These are phyloP conservation scores for Drosophila mimetica DNA, from an alignment of 2,888 invertebrate species.

Conservation along the genomic window DNA sequence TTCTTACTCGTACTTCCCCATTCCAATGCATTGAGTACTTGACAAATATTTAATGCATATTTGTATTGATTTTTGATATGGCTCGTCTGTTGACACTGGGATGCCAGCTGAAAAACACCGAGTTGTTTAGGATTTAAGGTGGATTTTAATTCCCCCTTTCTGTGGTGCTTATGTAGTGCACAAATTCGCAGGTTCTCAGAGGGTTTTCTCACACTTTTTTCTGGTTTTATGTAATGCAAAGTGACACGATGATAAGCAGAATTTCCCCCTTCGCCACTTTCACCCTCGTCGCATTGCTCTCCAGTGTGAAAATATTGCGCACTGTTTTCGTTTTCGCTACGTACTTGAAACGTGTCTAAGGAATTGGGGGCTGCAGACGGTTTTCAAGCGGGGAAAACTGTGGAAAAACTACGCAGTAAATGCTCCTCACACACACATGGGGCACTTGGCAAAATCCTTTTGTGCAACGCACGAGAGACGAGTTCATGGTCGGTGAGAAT, in stretches of 20 bases:
- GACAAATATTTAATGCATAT: slow-evolving; percentile 4
- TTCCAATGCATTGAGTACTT: neutral
- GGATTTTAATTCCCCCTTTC: neutral
- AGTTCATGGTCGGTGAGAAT: slow-evolving; percentile 65
- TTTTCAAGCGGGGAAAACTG: slow-evolving; percentile 31
- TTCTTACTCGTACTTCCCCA: slow-evolving; percentile 3
- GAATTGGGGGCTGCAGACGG: slow-evolving; percentile 39
- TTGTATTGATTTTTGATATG: slow-evolving; percentile 9
- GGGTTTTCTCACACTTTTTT: slow-evolving; percentile 23
- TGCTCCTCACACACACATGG: slow-evolving; percentile 24
- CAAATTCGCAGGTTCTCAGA: slow-evolving; percentile 14
- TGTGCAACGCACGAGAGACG: slow-evolving; percentile 44
- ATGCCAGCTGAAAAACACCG: slow-evolving; percentile 29
- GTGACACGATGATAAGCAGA: slow-evolving; percentile 36
- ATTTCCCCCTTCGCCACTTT: slow-evolving; percentile 8
- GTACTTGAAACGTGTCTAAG: slow-evolving; percentile 68
- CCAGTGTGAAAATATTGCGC: slow-evolving; percentile 56
- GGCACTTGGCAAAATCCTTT: slow-evolving; percentile 57
- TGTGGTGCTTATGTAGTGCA: slow-evolving; percentile 9
- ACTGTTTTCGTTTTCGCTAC: slow-evolving; percentile 55
- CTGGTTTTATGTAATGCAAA: slow-evolving; percentile 35
- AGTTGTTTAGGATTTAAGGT: neutral
- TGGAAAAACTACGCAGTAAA: slow-evolving; percentile 70
- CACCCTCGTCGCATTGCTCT: neutral
- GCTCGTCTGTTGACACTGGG: slow-evolving; percentile 5